These are phyloP conservation scores for Drosophila arawakana DNA, from an alignment of 1,140 invertebrate genomes.

Conservation along the genomic window DNA sequence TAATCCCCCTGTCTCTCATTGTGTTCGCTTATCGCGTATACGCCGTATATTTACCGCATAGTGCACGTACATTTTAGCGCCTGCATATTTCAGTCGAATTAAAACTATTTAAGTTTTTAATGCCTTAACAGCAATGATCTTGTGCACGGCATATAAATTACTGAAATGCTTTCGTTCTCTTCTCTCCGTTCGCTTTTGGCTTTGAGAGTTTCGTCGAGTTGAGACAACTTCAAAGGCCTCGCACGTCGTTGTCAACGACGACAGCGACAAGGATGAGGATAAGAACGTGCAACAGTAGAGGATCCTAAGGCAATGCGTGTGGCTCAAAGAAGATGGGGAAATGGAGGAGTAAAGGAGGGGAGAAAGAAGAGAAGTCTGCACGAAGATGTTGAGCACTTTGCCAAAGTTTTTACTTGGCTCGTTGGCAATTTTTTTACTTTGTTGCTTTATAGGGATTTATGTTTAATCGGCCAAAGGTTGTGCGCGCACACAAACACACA, in stretches of 20 bases:
- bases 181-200: not conserved
- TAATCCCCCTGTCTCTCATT: slow-evolving; percentile 3
- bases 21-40: slow-evolving; percentile 53
- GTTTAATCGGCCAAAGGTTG: slow-evolving; percentile 81
- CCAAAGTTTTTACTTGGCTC: slow-evolving; percentile 81
- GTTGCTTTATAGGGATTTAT: slow-evolving; percentile 81
- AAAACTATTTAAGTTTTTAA: slow-evolving; percentile 83
- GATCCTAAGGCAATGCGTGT: not conserved
- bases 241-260: slow-evolving; percentile 63
- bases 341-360: too few relatives aligned
- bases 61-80: slow-evolving; percentile 31
- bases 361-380: not conserved
- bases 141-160: slow-evolving; percentile 80
- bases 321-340: too few relatives aligned
- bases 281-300: slow-evolving; percentile 34
- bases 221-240: slow-evolving; percentile 69
- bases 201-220: slow-evolving; percentile 26
- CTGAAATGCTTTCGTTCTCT: slow-evolving; percentile 33
- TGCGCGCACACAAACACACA: slow-evolving; percentile 28
- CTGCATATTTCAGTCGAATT: slow-evolving; percentile 75
- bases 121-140: slow-evolving; percentile 79
- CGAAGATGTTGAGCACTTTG: slow-evolving; percentile 72
- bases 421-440: slow-evolving; percentile 81
- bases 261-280: slow-evolving; percentile 33
- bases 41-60: slow-evolving; percentile 44